Conservation (phyloP, 2,797 vertebrate species). For the Gymnoscopelus braueri region DNA sequence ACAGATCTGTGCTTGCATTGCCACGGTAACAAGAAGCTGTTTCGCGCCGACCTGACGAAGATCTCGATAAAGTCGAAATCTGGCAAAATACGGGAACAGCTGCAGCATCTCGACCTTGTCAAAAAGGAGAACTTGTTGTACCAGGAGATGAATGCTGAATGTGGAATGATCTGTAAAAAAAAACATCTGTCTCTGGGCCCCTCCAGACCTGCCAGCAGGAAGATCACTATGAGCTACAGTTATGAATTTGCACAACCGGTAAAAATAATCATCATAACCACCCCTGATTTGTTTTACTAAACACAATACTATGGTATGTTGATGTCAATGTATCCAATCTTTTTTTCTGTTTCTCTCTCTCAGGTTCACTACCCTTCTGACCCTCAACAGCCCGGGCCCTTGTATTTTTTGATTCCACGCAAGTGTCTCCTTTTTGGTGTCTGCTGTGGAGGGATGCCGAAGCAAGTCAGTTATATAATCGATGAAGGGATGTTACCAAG, state of each 20-base stretch:
- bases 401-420: slow-evolving; percentile 1
- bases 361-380: slow-evolving; percentile 7
- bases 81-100: neutral
- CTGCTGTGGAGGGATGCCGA: neutral
- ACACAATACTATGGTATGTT: neutral
- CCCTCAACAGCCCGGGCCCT: neutral
- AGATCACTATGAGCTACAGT: neutral
- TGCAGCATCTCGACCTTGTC: neutral
- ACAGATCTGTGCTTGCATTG: neutral
- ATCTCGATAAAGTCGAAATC: neutral
- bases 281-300: neutral
- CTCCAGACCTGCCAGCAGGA: neutral
- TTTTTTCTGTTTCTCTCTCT: neutral
- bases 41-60: neutral
- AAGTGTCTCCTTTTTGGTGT: neutral
- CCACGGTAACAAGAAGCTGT: neutral
- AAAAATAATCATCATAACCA: neutral
- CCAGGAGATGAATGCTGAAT: neutral
- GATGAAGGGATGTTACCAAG: neutral
- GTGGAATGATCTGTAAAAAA: neutral
- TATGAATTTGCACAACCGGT: slow-evolving; percentile 8
- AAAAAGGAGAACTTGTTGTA: neutral
- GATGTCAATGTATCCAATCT: neutral
- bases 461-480: neutral
- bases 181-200: neutral